Base-by-base conservation (phyloP, 1,140 invertebrate species). In the Gonioctena quinquepunctata region DNA sequence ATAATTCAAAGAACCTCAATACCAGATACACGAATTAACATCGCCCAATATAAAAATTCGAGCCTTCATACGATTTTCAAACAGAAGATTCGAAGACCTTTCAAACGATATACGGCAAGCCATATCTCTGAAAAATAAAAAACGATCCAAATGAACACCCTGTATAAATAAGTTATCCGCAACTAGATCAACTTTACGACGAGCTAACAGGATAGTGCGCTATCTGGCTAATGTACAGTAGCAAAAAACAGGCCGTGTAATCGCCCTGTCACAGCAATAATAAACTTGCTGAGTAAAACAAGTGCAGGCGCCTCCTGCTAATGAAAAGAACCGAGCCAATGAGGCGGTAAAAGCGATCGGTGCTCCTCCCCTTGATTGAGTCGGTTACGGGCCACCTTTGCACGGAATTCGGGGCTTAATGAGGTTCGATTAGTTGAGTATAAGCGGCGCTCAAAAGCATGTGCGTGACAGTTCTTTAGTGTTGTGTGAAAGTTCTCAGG, bases 351-450 rank as follows among this genome's bases (percentile, higher is more conserved):
- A 22, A n/a, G 16, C 19, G n/a, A 2, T 13, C 2, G 16, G 8
- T 19, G 27, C 60, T 27, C 26, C 60, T 28, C 60, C 60, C 27
- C 16, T 21, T 59, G 50, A 28, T 21, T 62, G 26, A 26, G 18
- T 62, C 18, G 18, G 8, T 62, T 62, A 42, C 28, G 60, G 56
- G 27, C 60, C 60, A 62, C 60, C 60, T 62, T 62, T 13, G 33
- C 22, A 62, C 19, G 2, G 19, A 8, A 59, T 59, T 62, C 25
- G 28, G 18, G 18, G 50, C 11, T n/a, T n/a, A n/a, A n/a, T n/a
- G n/a, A n/a, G 16, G 21, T 18, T n/a, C 33, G 11, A 42, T 54
- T 54, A 21, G 50, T 54, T 18, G 18, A 18, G 16, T 18, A 18
- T 11, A 11, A 18, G 50, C 11, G 50, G 50, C 6, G 21, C 21